Evolutionary conservation across 2,797 vertebrate genomes (phyloP).

Genomic region (Coregonus ussuriensis): DNA sequence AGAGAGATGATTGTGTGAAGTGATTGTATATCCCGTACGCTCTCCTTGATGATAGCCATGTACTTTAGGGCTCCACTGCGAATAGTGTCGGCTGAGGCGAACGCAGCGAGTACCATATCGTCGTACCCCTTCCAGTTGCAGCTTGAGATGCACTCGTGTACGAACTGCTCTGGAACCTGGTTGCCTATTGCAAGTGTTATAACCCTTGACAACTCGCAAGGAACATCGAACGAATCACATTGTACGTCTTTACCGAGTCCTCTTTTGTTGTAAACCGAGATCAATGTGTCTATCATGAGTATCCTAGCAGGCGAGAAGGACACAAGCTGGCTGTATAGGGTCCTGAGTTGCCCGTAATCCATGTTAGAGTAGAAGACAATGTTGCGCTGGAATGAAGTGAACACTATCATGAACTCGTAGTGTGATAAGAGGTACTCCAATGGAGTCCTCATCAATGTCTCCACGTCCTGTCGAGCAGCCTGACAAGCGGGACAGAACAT

Average conservation of each 20-base stretch:
- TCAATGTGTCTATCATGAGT: neutral
- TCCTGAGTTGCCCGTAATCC: neutral
- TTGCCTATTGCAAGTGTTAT: neutral
- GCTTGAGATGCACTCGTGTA: neutral
- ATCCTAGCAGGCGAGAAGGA: constrained; percentile 4
- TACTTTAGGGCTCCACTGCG: neutral
- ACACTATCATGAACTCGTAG: constrained; percentile 2
- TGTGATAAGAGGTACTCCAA: neutral
- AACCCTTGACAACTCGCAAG: neutral
- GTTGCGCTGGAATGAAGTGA: neutral
- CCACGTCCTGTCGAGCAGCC: neutral
- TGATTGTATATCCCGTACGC: too few species aligned
- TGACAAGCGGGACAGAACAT: neutral
- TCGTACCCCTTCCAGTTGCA: neutral
- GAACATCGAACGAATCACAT: neutral
- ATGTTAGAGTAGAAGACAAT: neutral
- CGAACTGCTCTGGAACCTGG: neutral
- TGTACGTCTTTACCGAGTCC: neutral
- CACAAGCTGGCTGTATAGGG: neutral
- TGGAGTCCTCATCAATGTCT: neutral
- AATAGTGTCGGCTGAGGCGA: neutral
- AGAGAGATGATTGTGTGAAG: neutral
- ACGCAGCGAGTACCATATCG: neutral
- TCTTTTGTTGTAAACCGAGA: neutral
- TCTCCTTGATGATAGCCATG: neutral